Evolutionary conservation across 1,140 invertebrate species (phyloP), one percentile per base, ranked within the genome.

Genomic region (Geopemphigus sp.): DNA sequence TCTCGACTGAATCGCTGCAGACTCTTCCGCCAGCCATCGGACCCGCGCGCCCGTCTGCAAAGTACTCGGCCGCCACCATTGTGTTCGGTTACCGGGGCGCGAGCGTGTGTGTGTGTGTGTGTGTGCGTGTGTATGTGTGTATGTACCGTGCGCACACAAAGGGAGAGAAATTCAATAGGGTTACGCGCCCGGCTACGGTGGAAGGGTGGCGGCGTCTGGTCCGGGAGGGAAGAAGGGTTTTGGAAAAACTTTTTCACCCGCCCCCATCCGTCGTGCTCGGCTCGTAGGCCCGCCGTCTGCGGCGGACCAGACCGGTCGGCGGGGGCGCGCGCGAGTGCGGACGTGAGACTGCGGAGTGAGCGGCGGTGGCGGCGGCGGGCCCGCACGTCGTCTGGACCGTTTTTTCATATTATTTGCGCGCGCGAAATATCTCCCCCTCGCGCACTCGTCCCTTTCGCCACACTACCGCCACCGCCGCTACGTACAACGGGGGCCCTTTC

Each of bases 261-360:
- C 26, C n/a, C 26, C n/a, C n/a, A 1, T 39, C 56, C 32, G 22
- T 2, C 56, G 0, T n/a, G 29, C 19, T 29, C 11, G 17, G 54
- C 73, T 57, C 74, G 74, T 78, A 78, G 74, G 45, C 74, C 74
- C 24, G 74, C 61, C 74, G n/a, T n/a, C n/a, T n/a, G n/a, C n/a
- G 63, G 74, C 57, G 39, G 26, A 15, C n/a, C 26, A 63, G 57
- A 78, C 57, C 19, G 74, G 57, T 50, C 22, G 74, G 24, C 19
- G 32, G 32, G 32, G 32, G 3, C 32, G 32, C 32, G 32, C 32
- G 32, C 32, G 32, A 8, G 32, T 8, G 32, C 32, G 8, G 32
- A 39, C 32, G 32, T n/a, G n/a, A n/a, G n/a, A 39, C 32, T 8
- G 32, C 32, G 32, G 32, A 39, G 32, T 4, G 32, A 8, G 32